Evolutionary conservation across 2,888 invertebrate species (phyloP).

Genomic region (Leucozona laternaria): DNA sequence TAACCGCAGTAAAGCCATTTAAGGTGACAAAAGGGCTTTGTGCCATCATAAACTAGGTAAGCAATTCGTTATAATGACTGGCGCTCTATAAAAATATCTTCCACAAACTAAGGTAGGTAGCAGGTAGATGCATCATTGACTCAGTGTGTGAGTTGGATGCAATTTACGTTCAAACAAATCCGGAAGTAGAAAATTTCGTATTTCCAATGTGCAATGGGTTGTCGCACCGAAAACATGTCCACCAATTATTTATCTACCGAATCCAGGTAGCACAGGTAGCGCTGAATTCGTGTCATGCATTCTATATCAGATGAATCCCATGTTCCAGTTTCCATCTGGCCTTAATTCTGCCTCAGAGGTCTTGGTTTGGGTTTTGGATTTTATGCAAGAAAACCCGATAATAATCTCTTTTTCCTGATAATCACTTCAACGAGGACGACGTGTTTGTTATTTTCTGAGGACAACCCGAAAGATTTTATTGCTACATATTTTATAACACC

Average conservation of each 20-base stretch:
- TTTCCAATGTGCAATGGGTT: background rate
- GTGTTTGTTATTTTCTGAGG: conserved; percentile 52
- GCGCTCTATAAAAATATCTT: conserved; percentile 37
- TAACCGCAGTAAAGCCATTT: conserved; percentile 33
- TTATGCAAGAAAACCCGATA: conserved; percentile 51
- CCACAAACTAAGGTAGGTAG: background rate
- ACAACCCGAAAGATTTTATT: conserved; percentile 41
- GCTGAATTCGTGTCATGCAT: conserved; percentile 26
- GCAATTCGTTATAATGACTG: conserved; percentile 23
- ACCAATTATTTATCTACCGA: conserved; percentile 24
- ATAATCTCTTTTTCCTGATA: conserved; percentile 52
- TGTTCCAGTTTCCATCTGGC: conserved; percentile 53
- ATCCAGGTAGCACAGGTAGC: conserved; percentile 38
- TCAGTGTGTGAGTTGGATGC: background rate
- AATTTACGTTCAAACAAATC: conserved; percentile 6
- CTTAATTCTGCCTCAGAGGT: background rate
- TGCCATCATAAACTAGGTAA: conserved; percentile 21
- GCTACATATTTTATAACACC: conserved; percentile 50
- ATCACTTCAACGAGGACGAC: conserved; percentile 30
- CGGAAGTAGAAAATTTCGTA: conserved; percentile 48
- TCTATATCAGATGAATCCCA: conserved; percentile 48
- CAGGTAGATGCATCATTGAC: too few relatives aligned
- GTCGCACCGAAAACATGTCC: conserved; percentile 29
- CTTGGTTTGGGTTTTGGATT: conserved; percentile 29
- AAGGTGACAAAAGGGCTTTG: conserved; percentile 57